Base-by-base conservation (phyloP, 2,797 vertebrate genomes). In the Myotis findleyi region DNA sequence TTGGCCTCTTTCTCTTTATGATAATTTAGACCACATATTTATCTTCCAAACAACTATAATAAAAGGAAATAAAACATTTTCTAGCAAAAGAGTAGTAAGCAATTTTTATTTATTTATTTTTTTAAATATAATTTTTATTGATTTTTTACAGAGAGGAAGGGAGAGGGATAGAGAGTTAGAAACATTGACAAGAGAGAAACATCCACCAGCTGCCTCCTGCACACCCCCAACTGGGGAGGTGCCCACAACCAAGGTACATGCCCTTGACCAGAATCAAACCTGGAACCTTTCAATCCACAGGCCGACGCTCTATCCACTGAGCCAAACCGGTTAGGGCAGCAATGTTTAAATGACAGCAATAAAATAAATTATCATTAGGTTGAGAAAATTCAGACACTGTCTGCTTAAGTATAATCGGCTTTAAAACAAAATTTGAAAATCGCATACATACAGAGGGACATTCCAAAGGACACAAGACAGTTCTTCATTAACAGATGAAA, bases 61-160 rank as follows among this genome's bases (percentile, higher is more conserved):
- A 77, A 77, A 92, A 85, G 30, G 8, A 86, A n/a, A 83, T 38
- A n/a, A 69, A 77, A n/a, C 18, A 69, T 59, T 93, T 89, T 69
- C 38, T 36, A 75, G 12, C 16, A 44, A 93, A 12, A 38, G 23
- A 66, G n/a, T 47, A n/a, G 17, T 23, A 73, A 75, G 17, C 30
- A 53, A 53, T 69, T 71, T 36, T 36, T 36, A 36, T 36, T 36
- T 36, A 36, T 36, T 36, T 36, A 4, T 36, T 36, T 36, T 36
- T 36, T 36, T 36, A 36, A 36, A 36, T 36, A 36, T 36, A 36
- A 3, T 36, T 36, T 36, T 36, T 36, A 36, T 36, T 36, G 36
- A 36, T 36, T 36, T 36, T 36, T 36, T 36, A 36, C 36, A 36
- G 36, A 36, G 36, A 36, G 36, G 36, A 36, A 36, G 36, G 36